Base-by-base conservation (phyloP, 30 jellyfish, hydroid and myxozoan genomes). In the Aurelia aurita complex sp. Pacific region DNA sequence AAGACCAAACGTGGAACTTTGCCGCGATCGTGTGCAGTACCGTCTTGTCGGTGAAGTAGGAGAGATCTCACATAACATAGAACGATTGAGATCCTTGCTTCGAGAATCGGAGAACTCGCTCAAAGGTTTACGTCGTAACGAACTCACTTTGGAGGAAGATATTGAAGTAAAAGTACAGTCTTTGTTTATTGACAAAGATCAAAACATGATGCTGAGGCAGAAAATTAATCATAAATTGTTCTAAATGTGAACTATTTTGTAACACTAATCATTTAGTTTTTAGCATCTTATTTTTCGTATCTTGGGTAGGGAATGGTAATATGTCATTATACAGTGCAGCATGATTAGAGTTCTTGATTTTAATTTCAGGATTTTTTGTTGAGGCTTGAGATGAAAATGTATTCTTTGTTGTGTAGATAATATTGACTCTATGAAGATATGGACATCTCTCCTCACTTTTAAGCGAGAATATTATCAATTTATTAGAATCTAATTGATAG, bases 1-100 rank as follows among this genome's bases (percentile, higher is more conserved):
- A 17, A 85, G 98, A 19, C 98, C 98, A 14, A 87, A 94, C 76
- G 94, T 88, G 33, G 98, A 94, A 52, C 88, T 94, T 32, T 94
- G 98, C 69, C 96, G 97, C 17, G 98, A 94, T 55, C 93, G 94
- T 10, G 97, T 88, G 74, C 97, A 94, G 74, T 88, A 88, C 60
- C 92, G 96, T 43, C 96, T 94, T 52, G 96, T 88, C 23, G 81
- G 81, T 17, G 98, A 94, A 69, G 98, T 88, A 13, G 96, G 90
- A 13, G 96, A 88, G 63, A 94, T 94, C 13, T 19, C 85, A 50
- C 62, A 82, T 55, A 94, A 85, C 91, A 81, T 94, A 16, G 94
- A 88, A 40, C 93, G 98, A 23, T 76, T 94, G 61, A 67, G 65
- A 42, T 86, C 79, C 36, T 61, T 83, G 91, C 91, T 94, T 72